Evolutionary conservation across 2,113 vertebrate genomes (phyloP), one percentile per base, ranked within the genome.

Genomic region (Microcebus murinus): DNA sequence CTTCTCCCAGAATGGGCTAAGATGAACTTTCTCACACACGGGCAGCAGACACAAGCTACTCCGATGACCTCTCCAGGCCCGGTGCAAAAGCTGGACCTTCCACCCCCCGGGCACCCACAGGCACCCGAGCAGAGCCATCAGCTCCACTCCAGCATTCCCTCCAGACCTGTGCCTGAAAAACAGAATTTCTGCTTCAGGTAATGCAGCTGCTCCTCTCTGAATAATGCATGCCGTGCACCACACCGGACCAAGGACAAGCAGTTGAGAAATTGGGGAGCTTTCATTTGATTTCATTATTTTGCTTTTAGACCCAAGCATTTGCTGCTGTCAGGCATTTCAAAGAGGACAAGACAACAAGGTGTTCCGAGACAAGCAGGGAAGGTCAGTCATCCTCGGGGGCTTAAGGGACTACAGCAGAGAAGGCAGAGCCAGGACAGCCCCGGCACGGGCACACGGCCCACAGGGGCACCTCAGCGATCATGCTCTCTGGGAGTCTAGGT

Each of bases 161-260:
- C 83, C 57, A 96, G 97, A 97, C 85, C 68, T 94, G 96, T 89
- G 59, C 87, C 96, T 91, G 79, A 96, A 93, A 96, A 97, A 95
- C 81, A 81, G 97, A 97, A 96, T 98, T 98, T 98, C 97, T 98
- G 98, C 97, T 98, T 94, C 96, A 97, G 97, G 97, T 97, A 94
- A 87, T 63, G 50, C 98, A 98, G 97, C 97, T 97, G 97, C 96
- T 97, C 79, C 98, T 96, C 0, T 20, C 97, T 98, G 98, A 98
- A 98, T 98, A 98, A 98, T 98, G 98, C 95, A 98, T 98, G 94
- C 10, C 1, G 0, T 39, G 94, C 76, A 68, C 18, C 83, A 92
- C 94, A 96, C 98, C 31, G 76, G 21, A 73, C 98, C 98, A 98
- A 83, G 73, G 96, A 96, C 97, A 98, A 59, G 79, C 42, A 27